A percentile compares a stretch with the other conserved stretches of the same genome.
Evolutionary conservation across 2,888 invertebrate species (phyloP).

Genomic region (Parasteatoda lunata): DNA sequence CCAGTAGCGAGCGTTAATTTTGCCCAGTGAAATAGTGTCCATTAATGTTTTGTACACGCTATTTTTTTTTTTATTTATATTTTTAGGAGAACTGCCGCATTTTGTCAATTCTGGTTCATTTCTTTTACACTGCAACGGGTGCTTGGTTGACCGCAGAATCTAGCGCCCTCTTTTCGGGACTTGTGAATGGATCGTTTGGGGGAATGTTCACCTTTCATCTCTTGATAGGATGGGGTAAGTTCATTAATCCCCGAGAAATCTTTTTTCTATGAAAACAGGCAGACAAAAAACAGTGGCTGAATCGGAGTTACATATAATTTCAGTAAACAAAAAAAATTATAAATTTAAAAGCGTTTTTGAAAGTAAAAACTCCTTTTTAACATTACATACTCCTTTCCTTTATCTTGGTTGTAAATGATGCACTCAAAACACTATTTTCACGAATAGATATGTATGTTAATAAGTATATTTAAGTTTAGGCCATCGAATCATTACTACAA

Average conservation of each 20-base stretch:
- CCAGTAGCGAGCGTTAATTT: too few relatives aligned
- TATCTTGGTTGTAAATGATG: background rate
- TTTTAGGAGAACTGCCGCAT: constrained; percentile 69
- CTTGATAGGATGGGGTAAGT: constrained; percentile 70
- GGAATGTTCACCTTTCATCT: constrained; percentile 65
- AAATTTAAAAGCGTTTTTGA: background rate
- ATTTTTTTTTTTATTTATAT: background rate
- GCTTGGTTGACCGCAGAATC: constrained; percentile 69
- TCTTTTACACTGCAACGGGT: constrained; percentile 68
- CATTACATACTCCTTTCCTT: background rate
- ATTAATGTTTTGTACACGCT: too few relatives aligned
- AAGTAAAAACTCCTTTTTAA: background rate
- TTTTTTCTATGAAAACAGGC: too few relatives aligned
- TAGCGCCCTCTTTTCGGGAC: constrained; percentile 68
- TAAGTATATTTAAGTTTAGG: too few relatives aligned
- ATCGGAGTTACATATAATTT: background rate
- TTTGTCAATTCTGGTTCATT: constrained; percentile 69
- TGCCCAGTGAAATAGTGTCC: too few relatives aligned
- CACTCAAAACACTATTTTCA: too few relatives aligned
- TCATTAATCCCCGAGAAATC: background rate
- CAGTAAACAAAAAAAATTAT: background rate
- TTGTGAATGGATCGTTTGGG: constrained; percentile 69
- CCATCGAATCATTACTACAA: too few relatives aligned
- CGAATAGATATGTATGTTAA: too few relatives aligned
- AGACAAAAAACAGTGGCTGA: background rate